These are phyloP conservation scores for Sepiola atlantica DNA, from an alignment of 2,888 invertebrate genomes.

Conservation along the genomic window DNA sequence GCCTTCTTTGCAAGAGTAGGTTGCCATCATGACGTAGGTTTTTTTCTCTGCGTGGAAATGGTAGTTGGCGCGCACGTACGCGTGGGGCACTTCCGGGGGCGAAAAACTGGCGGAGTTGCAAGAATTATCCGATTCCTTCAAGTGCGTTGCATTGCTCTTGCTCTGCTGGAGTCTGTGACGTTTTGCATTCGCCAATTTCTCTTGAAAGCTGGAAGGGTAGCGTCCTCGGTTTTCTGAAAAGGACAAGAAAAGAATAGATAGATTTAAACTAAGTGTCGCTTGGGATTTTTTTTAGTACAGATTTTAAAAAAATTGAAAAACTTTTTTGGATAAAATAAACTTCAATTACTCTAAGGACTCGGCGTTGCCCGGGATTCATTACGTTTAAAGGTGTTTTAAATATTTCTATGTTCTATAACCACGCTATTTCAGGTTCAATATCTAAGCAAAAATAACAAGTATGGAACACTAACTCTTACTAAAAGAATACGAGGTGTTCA, in stretches of 20 bases:
- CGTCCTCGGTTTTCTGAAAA: conserved; percentile 36
- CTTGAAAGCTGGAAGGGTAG: conserved; percentile 24
- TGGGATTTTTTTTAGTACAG: too few relatives aligned
- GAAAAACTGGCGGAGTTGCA: conserved; percentile 48
- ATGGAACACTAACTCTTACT: too few relatives aligned
- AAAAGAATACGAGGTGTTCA: too few relatives aligned
- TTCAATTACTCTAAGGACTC: too few relatives aligned
- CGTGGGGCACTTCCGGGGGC: conserved; percentile 55
- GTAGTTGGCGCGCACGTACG: conserved; percentile 51
- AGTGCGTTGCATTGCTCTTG: conserved; percentile 1
- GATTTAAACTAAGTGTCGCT: background rate
- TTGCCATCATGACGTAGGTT: conserved; percentile 56
- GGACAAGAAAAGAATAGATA: background rate
- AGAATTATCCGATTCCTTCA: conserved; percentile 46
- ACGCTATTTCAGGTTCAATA: too few relatives aligned
- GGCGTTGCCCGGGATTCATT: too few relatives aligned
- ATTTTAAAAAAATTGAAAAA: too few relatives aligned
- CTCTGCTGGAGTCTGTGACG: conserved; percentile 23
- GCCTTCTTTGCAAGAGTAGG: conserved; percentile 56
- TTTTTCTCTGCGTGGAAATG: conserved; percentile 52
- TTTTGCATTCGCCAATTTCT: conserved; percentile 43
- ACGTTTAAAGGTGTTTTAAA: too few relatives aligned
- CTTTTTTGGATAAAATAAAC: too few relatives aligned
- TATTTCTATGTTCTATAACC: too few relatives aligned
- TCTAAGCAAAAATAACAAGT: too few relatives aligned